A percentile compares a stretch with the other conserved stretches of the same genome.
Evolutionary conservation across 2,888 invertebrate species (phyloP).

Genomic region (Plagodis dolabraria): DNA sequence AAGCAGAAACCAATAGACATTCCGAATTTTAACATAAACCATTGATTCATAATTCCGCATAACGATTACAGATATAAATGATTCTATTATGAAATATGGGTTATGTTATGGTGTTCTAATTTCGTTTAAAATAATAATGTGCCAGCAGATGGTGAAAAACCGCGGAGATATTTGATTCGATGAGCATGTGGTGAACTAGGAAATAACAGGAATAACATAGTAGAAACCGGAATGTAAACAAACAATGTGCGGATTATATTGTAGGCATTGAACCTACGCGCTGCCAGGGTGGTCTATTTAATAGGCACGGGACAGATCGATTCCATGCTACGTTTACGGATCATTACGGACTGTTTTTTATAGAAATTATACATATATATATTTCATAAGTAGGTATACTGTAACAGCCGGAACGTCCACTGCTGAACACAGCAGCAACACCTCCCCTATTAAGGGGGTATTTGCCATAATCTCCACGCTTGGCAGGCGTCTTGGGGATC

Average conservation of each 20-base stretch:
- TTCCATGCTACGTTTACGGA: neutral
- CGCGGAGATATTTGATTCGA: constrained; percentile 18
- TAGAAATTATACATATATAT: too few relatives aligned
- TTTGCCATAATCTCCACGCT: too few relatives aligned
- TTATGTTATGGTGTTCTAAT: constrained; percentile 30
- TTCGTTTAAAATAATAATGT: constrained; percentile 27
- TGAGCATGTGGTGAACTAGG: constrained; percentile 29
- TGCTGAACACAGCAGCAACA: too few relatives aligned
- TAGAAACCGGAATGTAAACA: constrained; percentile 29
- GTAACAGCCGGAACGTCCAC: too few relatives aligned
- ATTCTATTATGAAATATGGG: constrained; percentile 34
- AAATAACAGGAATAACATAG: constrained; percentile 22
- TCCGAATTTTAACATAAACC: constrained; percentile 19
- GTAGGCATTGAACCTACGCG: constrained; percentile 25
- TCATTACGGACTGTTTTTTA: neutral
- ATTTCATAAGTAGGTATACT: too few relatives aligned
- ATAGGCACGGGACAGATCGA: constrained; percentile 12
- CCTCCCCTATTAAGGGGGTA: too few relatives aligned
- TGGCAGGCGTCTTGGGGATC: too few relatives aligned
- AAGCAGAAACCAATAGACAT: constrained; percentile 16
- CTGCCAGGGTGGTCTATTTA: constrained; percentile 33
- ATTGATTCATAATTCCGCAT: constrained; percentile 23
- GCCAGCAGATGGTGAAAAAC: constrained; percentile 28
- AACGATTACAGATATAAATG: constrained; percentile 29
- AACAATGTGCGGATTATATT: constrained; percentile 19